These are phyloP conservation scores for Alentia gelatinosa DNA, from an alignment of 2,888 invertebrate genomes.

Conservation along the genomic window DNA sequence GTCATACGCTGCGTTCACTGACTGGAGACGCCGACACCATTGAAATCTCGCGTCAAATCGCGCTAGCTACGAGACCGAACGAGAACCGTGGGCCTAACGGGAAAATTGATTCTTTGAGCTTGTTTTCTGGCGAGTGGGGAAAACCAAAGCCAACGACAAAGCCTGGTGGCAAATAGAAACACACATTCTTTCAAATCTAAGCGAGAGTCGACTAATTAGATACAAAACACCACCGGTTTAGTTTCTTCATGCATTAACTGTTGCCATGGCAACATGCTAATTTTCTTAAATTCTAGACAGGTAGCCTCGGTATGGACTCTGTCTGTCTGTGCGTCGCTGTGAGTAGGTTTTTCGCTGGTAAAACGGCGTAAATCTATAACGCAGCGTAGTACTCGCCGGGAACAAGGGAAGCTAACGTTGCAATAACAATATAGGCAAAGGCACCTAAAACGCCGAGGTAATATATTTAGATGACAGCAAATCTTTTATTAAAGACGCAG, in stretches of 20 bases:
- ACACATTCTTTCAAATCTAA: slow-evolving; percentile 44
- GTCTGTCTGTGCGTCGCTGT: not conserved
- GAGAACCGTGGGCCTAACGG: slow-evolving; percentile 35
- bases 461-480: slow-evolving; percentile 50
- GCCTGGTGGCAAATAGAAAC: slow-evolving; percentile 42
- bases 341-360: not conserved
- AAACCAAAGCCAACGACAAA: slow-evolving; percentile 11
- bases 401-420: not conserved
- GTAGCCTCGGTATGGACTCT: not conserved
- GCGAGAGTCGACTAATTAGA: slow-evolving; percentile 41
- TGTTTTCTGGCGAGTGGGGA: slow-evolving; percentile 21
- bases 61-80: not conserved
- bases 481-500: slow-evolving; percentile 45
- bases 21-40: not conserved
- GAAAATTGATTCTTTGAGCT: slow-evolving; percentile 38
- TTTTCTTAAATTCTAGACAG: slow-evolving; percentile 50
- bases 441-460: not conserved
- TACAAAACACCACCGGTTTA: slow-evolving; percentile 28
- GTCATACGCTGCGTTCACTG: not conserved
- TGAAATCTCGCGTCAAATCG: slow-evolving; percentile 37
- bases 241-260: slow-evolving; percentile 41
- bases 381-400: not conserved
- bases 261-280: slow-evolving; percentile 50
- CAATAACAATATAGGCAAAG: slow-evolving; percentile 38
- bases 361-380: slow-evolving; percentile 12